Percentiles rank a stretch among this genome's conserved stretches.
phyloP scores from a whole-genome alignment of 2,888 invertebrate species.

The Troides helena region DNA sequence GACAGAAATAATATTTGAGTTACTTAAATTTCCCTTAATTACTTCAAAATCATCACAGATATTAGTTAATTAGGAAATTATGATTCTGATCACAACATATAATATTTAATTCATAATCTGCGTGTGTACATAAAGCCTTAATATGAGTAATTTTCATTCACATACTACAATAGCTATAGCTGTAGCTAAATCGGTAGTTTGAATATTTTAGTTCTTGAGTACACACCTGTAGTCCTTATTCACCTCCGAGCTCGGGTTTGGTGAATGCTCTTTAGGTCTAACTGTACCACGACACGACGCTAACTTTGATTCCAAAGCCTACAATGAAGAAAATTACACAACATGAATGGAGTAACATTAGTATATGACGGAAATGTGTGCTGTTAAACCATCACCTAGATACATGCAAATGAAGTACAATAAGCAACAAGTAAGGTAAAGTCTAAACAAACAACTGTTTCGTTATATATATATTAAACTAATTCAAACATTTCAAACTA shows the following conservation, averaged over 20 bases:
- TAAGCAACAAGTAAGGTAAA: constrained; percentile 2
- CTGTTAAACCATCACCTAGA: constrained; percentile 34
- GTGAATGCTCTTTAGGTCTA: constrained; percentile 79
- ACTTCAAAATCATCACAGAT: constrained; percentile 73
- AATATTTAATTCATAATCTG: constrained; percentile 48
- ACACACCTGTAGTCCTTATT: constrained; percentile 81
- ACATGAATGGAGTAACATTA: constrained; percentile 76
- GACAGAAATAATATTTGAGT: constrained; percentile 54
- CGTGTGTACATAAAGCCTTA: constrained; percentile 43
- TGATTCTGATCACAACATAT: constrained; percentile 62
- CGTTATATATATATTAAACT: background rate
- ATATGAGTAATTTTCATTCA: constrained; percentile 15
- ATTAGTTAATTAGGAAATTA: constrained; percentile 69
- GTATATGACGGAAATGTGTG: constrained; percentile 54
- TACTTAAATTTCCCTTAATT: constrained; percentile 53
- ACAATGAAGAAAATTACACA: constrained; percentile 77
- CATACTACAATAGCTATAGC: constrained; percentile 25
- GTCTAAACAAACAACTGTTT: background rate
- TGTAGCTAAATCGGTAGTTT: constrained; percentile 34
- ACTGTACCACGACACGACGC: constrained; percentile 82
- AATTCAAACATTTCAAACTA: constrained; percentile 1
- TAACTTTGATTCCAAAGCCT: constrained; percentile 86
- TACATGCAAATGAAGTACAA: constrained; percentile 8
- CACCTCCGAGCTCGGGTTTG: constrained; percentile 73
- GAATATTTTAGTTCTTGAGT: constrained; percentile 71